phyloP scores from a whole-genome alignment of 2,113 vertebrate genomes.

The Laticauda laticaudata region DNA sequence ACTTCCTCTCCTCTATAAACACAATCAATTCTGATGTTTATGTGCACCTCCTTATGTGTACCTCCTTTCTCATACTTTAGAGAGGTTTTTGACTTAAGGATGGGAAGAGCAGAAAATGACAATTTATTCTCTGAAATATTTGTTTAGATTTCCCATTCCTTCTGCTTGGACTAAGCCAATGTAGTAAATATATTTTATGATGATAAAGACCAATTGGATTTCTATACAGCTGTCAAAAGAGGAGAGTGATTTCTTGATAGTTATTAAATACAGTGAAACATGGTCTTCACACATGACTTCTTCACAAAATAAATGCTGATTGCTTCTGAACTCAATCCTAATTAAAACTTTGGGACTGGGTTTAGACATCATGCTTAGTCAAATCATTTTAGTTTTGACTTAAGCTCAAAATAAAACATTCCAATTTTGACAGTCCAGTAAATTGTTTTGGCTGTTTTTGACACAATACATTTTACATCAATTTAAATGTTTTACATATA shows the following conservation, averaged over 20 bases:
- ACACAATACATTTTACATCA: background rate
- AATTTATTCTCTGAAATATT: background rate
- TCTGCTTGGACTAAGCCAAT: background rate
- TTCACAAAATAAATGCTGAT: background rate
- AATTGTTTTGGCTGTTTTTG: background rate
- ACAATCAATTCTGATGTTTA: background rate
- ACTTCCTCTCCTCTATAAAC: background rate
- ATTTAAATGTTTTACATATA: background rate
- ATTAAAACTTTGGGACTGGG: background rate
- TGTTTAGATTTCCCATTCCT: background rate
- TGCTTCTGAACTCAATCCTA: background rate
- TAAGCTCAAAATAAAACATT: background rate
- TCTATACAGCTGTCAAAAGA: background rate
- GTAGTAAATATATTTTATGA: background rate
- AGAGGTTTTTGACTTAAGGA: background rate
- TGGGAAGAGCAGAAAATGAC: background rate
- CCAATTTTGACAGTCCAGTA: background rate
- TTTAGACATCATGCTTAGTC: background rate
- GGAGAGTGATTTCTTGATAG: no score
- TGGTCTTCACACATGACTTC: no score
- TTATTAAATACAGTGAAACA: no score
- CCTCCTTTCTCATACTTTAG: background rate
- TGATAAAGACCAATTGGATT: background rate
- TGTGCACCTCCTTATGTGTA: no score
- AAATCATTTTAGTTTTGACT: background rate